phyloP scores from a whole-genome alignment of 1,140 invertebrate genomes.

The Anoplophora glabripennis region DNA sequence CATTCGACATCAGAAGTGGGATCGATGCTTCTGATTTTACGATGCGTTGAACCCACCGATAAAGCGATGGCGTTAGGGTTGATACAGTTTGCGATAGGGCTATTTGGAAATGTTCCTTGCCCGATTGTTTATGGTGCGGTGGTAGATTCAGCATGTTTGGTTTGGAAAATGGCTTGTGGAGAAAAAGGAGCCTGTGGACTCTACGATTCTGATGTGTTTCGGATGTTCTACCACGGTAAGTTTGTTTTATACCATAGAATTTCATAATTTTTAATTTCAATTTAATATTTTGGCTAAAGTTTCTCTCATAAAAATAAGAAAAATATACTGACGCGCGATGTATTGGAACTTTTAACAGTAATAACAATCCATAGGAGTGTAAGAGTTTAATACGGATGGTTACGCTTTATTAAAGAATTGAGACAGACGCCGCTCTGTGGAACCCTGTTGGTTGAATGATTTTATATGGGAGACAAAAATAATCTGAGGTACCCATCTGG shows the following conservation, averaged over 20 bases:
- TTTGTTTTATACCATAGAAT: slow-evolving; percentile 10
- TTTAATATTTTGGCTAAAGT: no score
- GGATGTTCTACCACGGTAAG: slow-evolving; percentile 83
- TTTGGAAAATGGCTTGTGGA: slow-evolving; percentile 81
- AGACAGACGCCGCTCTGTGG: no score
- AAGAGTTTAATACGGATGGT: no score
- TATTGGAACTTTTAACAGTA: no score
- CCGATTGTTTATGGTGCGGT: slow-evolving; percentile 89
- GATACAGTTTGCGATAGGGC: slow-evolving; percentile 88
- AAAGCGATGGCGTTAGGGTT: slow-evolving; percentile 92
- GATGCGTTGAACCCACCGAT: slow-evolving; percentile 87
- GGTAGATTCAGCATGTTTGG: slow-evolving; percentile 85
- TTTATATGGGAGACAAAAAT: no score
- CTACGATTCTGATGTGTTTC: slow-evolving; percentile 79
- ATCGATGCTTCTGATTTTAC: slow-evolving; percentile 83
- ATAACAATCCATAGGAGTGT: no score
- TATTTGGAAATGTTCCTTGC: slow-evolving; percentile 91
- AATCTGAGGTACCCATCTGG: no score
- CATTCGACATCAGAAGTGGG: slow-evolving; percentile 91
- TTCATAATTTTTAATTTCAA: no score
- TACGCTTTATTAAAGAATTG: no score
- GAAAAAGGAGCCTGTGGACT: slow-evolving; percentile 77
- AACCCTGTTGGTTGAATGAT: no score
- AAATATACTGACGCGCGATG: no score
- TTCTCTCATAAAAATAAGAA: no score